phyloP scores from a whole-genome alignment of 2,797 vertebrate genomes.

The Sibirionetta formosa region DNA sequence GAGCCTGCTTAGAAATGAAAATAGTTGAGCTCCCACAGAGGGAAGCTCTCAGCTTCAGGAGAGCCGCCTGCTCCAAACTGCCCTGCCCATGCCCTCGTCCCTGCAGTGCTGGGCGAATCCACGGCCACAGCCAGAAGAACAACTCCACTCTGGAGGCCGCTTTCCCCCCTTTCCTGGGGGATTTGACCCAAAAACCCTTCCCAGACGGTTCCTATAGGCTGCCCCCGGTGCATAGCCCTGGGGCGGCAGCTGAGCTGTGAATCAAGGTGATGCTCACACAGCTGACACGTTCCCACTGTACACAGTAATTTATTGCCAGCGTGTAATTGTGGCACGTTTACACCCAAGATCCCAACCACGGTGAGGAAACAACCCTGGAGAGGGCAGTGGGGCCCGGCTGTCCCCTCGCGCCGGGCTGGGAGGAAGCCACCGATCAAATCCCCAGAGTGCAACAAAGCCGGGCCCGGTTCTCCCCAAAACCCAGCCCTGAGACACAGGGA shows the following conservation, averaged over 20 bases:
- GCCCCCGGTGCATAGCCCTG: too few relatives aligned
- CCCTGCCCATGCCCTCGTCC: rapidly evolving
- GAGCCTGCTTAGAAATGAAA: background rate
- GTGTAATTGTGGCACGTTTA: background rate
- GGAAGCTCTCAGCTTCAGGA: rapidly evolving
- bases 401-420: background rate
- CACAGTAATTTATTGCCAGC: background rate
- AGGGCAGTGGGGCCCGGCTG: background rate
- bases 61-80: background rate
- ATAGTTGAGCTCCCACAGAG: rapidly evolving
- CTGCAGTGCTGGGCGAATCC: rapidly evolving
- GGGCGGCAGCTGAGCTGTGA: background rate
- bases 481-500: background rate
- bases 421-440: background rate
- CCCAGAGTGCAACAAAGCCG: background rate
- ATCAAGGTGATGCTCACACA: background rate
- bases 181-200: background rate
- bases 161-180: background rate
- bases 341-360: background rate
- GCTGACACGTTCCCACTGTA: background rate
- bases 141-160: background rate
- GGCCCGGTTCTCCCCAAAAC: background rate
- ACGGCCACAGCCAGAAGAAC: rapidly evolving
- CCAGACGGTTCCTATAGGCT: too few relatives aligned
- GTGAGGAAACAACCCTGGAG: background rate